These are phyloP conservation scores for Ecliptopera silaceata DNA, from an alignment of 2,888 invertebrate species.

Conservation along the genomic window DNA sequence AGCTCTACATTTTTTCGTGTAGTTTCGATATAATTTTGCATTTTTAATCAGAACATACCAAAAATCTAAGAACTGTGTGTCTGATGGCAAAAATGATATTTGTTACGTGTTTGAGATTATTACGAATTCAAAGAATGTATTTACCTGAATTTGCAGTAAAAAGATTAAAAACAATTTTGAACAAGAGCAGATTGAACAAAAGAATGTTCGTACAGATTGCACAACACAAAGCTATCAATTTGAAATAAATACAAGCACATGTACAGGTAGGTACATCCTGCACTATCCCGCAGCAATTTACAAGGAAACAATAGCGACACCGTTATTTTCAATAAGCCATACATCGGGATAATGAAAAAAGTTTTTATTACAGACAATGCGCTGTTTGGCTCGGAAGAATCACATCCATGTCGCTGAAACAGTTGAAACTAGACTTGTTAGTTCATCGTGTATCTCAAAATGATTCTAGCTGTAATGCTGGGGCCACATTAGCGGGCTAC, in stretches of 20 bases:
- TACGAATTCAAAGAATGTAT: too few species aligned
- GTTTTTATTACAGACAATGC: slow-evolving; percentile 74
- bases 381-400: slow-evolving; percentile 36
- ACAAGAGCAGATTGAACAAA: too few species aligned
- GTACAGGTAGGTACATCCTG: neutral
- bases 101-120: too few species aligned
- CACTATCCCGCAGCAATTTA: slow-evolving; percentile 49
- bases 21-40: too few species aligned
- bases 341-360: slow-evolving; percentile 74
- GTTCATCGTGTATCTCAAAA: neutral
- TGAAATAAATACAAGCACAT: slow-evolving; percentile 5
- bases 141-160: too few species aligned
- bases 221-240: slow-evolving; percentile 1
- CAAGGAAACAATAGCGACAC: slow-evolving; percentile 69
- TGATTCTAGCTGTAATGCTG: too few species aligned
- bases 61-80: too few species aligned
- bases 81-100: too few species aligned
- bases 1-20: too few species aligned
- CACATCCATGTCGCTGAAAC: slow-evolving; percentile 20
- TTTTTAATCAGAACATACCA: too few species aligned
- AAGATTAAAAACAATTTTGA: too few species aligned
- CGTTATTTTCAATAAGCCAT: slow-evolving; percentile 76
- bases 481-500: too few species aligned
- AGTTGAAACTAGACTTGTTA: neutral
- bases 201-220: neutral